phyloP scores from a whole-genome alignment of 2,888 invertebrate species.

The Parnassius orleans region DNA sequence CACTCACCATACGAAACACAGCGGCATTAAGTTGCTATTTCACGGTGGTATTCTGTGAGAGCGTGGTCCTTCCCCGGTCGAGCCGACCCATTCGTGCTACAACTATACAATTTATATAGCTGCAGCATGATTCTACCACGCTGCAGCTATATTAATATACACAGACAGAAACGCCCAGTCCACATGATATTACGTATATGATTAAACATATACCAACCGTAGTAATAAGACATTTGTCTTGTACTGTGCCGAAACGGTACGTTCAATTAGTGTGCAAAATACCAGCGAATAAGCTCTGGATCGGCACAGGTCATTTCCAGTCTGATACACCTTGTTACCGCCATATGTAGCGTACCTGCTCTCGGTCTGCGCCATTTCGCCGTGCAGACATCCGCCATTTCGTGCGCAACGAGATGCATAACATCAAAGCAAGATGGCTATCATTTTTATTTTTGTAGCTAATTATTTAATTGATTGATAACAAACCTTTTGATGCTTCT shows the following conservation, averaged over 20 bases:
- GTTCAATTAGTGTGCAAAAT: slow-evolving; percentile 24
- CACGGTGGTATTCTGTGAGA: no score
- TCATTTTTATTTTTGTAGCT: neutral
- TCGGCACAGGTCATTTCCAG: slow-evolving; percentile 24
- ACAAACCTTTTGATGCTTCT: neutral
- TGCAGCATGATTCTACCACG: no score
- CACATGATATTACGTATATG: neutral
- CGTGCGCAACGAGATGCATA: slow-evolving; percentile 9
- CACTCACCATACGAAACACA: no score
- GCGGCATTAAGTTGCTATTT: no score
- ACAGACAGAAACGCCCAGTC: no score
- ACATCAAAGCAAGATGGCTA: slow-evolving; percentile 23
- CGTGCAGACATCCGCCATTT: slow-evolving; percentile 23
- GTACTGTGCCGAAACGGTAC: slow-evolving; percentile 8
- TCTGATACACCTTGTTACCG: slow-evolving; percentile 27
- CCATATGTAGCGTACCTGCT: slow-evolving; percentile 47
- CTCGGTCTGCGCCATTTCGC: slow-evolving; percentile 33
- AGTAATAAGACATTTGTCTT: slow-evolving; percentile 17
- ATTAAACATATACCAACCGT: slow-evolving; percentile 15
- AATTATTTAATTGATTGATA: neutral
- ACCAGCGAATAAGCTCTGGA: slow-evolving; percentile 17
- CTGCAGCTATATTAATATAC: no score
- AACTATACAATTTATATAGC: no score
- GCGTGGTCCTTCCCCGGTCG: no score
- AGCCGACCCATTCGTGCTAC: no score